phyloP scores from a whole-genome alignment of 2,113 vertebrate species.

The Pangasianodon gigas region DNA sequence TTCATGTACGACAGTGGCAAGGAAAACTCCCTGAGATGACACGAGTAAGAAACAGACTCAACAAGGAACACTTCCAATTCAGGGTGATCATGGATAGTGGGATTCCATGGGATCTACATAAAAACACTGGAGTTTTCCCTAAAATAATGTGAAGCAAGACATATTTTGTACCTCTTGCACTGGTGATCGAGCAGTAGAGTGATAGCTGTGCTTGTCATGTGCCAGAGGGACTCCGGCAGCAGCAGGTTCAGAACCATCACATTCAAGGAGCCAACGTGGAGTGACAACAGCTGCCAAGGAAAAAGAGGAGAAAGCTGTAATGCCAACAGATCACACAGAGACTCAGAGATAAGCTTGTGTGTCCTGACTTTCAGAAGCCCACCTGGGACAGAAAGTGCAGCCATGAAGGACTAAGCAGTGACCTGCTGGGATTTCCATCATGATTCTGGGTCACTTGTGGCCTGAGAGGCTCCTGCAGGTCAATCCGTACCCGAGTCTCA shows the following conservation, averaged over 20 bases:
- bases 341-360: neutral
- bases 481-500: constrained; percentile 85
- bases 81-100: neutral
- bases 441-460: constrained; percentile 52
- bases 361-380: constrained; percentile 15
- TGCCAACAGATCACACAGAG: constrained; percentile 12
- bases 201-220: constrained; percentile 85
- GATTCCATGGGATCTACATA: neutral
- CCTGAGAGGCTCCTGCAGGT: constrained; percentile 78
- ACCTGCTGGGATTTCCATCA: constrained; percentile 61
- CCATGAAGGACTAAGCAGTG: constrained; percentile 75
- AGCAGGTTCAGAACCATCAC: constrained; percentile 91
- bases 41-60: neutral
- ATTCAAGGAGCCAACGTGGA: constrained; percentile 90
- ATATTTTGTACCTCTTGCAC: constrained; percentile 71
- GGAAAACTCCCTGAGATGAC: neutral
- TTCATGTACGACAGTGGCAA: neutral
- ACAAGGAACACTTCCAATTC: neutral
- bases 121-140: neutral
- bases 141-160: neutral
- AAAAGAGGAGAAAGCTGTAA: neutral
- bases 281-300: constrained; percentile 80
- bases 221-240: constrained; percentile 92
- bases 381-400: constrained; percentile 89
- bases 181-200: constrained; percentile 84